Base-by-base conservation (phyloP, 2,888 invertebrate genomes). In the Watsonalla cultraria region DNA sequence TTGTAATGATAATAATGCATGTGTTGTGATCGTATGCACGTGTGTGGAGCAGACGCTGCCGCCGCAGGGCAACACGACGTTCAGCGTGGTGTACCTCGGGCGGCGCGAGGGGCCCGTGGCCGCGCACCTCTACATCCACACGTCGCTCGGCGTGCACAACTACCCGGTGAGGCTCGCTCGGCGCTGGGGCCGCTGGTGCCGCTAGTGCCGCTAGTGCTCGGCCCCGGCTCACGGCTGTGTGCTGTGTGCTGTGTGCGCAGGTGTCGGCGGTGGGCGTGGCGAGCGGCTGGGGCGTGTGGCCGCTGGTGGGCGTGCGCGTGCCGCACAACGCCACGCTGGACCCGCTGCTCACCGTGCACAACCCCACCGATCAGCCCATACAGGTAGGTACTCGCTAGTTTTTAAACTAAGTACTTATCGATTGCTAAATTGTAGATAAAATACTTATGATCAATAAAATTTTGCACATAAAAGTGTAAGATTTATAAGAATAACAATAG, bases 41-140 rank as follows among this genome's bases (percentile, higher is more conserved):
- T 5, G 5, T 8, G 34, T 47, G 50, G 51, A 51, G 56, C 89
- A 97, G 97, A 93, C 94, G 80, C 94, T 99, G 80, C 95, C 96
- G 72, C 97, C 98, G 57, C 93, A 95, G 70, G 96, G 96, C 61
- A 98, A 98, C 85, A 98, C 99, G 62, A 95, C 97, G 61, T 98
- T 99, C 90, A 97, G 96, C 91, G 97, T 99, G 73, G 97, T 98
- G 65, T 99, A 98, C 92, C 92, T 99, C 72, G 98, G 98, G 42
- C 93, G 98, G 74, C 95, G 96, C 85, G 95, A 97, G 87, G 98
- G 98, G 60, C 93, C 93, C 74, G 95, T 96, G 64, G 94, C 96
- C 82, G 96, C 97, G 80, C 95, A 94, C 80, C 93, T 99, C 76
- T 96, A 95, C 87, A 96, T 99, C 77, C 98, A 98, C 88, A 98